Base-by-base conservation (phyloP, 1,140 invertebrate species). In the Lineus longissimus region DNA sequence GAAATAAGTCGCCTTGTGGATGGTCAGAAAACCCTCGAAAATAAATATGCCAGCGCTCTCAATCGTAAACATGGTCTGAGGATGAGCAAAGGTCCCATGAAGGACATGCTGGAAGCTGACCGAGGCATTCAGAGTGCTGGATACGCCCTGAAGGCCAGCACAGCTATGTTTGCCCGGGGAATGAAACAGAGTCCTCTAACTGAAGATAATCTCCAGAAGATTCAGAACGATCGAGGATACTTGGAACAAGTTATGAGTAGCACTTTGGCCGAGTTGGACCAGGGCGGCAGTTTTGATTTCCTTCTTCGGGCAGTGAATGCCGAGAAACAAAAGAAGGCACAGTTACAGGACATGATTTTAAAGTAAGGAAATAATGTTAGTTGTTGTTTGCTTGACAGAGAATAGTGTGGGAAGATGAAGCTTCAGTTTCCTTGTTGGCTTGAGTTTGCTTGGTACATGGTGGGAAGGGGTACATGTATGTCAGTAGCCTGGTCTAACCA, bases 111-210 rank as follows among this genome's bases (percentile, higher is more conserved):
- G 22, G 73, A 73, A 22, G 63, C 71, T 11, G 73, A 77, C 55
- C 65, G 73, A 41, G 73, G 73, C 36, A 68, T 78, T 9, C 45
- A 76, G 1, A 65, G 64, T 22, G 59, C 69, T 27, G 76, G 76
- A 13, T 62, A 68, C 11, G 76, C 79, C 51, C 64, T 81, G 17
- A 75, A 74, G 41, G 76, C 78, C 62, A 76, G 72, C 31, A 77
- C 76, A 15, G 70, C 77, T 58, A 70, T 76, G 2, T 78, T 80
- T 70, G 72, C 72, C 2, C 68, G 78, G 2, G 76, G 70, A 57
- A 56, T 81, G 11, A 69, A 76, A 31, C 80, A 81, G 64, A 81
- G 76, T 63, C 80, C 80, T 7, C 63, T 81, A 0, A 76, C 79
- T 17, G 57, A 69, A 13, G 79, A 81, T 62, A 81, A 81, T 54